These are phyloP conservation scores for Tenthredo notha DNA, from an alignment of 2,888 invertebrate species.

Conservation along the genomic window DNA sequence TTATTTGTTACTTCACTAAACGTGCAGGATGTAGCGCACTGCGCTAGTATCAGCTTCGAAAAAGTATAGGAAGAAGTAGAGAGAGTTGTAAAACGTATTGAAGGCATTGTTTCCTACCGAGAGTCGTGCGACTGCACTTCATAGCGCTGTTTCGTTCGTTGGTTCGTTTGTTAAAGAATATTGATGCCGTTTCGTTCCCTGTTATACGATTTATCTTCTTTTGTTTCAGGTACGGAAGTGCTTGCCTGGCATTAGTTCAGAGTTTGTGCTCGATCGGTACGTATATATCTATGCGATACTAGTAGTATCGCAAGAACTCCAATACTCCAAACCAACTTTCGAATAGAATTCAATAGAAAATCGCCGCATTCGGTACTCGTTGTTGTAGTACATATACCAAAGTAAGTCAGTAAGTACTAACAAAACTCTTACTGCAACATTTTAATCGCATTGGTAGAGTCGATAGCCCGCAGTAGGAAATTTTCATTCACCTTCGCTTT, in stretches of 20 bases:
- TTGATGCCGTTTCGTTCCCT: slow-evolving; percentile 49
- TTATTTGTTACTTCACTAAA: background rate
- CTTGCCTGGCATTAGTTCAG: slow-evolving; percentile 46
- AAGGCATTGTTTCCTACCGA: slow-evolving; percentile 44
- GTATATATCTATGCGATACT: background rate
- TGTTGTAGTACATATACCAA: background rate
- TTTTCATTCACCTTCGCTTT: background rate
- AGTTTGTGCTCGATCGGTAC: slow-evolving; percentile 28
- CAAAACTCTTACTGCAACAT: background rate
- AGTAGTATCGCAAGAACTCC: background rate
- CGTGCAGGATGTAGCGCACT: slow-evolving; percentile 23
- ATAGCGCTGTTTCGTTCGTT: slow-evolving; percentile 35
- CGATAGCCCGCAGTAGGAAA: background rate
- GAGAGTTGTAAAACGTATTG: slow-evolving; percentile 49
- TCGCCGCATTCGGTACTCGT: slow-evolving; percentile 1
- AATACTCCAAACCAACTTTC: slow-evolving; percentile 1
- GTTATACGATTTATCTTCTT: slow-evolving; percentile 47
- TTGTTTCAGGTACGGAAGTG: slow-evolving; percentile 50
- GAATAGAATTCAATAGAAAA: background rate
- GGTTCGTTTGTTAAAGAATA: slow-evolving; percentile 50
- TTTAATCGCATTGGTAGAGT: background rate
- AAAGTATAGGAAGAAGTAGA: slow-evolving; percentile 7
- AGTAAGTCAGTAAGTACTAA: background rate
- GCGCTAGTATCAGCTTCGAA: slow-evolving; percentile 2
- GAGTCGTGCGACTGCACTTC: slow-evolving; percentile 50